A percentile compares a stretch with the other conserved stretches of the same genome.
Conservation (phyloP, 2,113 vertebrate species). For the Elgaria multicarinata region DNA sequence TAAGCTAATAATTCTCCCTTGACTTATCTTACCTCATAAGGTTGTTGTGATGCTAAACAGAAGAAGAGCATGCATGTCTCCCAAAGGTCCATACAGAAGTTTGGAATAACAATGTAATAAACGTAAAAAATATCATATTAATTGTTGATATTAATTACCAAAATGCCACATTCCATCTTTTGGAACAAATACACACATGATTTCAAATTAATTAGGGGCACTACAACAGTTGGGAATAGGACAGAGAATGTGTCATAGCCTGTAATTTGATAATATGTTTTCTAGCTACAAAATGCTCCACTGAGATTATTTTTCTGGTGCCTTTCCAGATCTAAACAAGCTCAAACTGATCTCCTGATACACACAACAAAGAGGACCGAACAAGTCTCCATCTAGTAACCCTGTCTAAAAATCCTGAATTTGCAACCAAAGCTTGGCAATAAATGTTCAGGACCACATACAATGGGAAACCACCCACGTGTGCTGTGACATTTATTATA, state of each 20-base stretch:
- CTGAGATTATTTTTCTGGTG: constrained; percentile 45
- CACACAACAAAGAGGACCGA: constrained; percentile 34
- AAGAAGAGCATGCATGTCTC: background rate
- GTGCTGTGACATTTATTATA: constrained; percentile 72
- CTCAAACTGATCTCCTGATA: constrained; percentile 45
- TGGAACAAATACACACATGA: constrained; percentile 14
- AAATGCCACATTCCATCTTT: constrained; percentile 20
- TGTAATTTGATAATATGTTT: constrained; percentile 52
- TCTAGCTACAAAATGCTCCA: constrained; percentile 28
- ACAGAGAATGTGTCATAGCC: constrained; percentile 31
- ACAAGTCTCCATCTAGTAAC: constrained; percentile 53
- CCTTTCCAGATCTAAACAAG: constrained; percentile 33
- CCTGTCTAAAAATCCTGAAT: constrained; percentile 59
- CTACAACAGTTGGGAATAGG: background rate
- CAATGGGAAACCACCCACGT: constrained; percentile 70
- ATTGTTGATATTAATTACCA: constrained; percentile 29
- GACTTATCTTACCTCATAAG: background rate
- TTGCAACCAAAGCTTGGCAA: constrained; percentile 69
- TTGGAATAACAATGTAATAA: background rate
- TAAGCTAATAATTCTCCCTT: background rate
- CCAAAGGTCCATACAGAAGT: background rate
- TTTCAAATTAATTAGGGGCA: constrained; percentile 43
- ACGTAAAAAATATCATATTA: background rate
- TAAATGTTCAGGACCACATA: constrained; percentile 64
- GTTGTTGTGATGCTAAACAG: background rate